These are phyloP conservation scores for Gallinago nigripennis DNA, from an alignment of 2,797 vertebrate genomes.

Conservation along the genomic window DNA sequence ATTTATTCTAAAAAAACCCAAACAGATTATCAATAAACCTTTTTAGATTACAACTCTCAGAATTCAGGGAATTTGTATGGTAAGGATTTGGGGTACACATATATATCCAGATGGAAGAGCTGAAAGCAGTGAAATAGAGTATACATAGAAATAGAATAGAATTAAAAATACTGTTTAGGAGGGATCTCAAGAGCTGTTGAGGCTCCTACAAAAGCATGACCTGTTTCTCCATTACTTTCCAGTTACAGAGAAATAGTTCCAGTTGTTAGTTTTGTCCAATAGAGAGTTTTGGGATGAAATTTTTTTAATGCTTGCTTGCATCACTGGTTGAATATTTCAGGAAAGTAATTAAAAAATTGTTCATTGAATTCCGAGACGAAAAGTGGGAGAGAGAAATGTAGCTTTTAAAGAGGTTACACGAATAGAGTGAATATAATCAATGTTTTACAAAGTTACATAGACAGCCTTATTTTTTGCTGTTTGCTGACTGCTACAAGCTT, in stretches of 20 bases:
- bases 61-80: neutral
- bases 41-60: neutral
- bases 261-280: neutral
- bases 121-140: neutral
- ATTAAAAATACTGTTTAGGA: neutral
- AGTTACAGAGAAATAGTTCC: neutral
- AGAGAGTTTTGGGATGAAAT: neutral
- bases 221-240: neutral
- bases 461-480: neutral
- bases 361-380: neutral
- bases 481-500: neutral
- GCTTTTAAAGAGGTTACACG: neutral
- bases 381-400: neutral
- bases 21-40: neutral
- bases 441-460: neutral
- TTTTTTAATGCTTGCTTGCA: neutral
- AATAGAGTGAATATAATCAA: neutral
- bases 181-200: neutral
- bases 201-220: neutral
- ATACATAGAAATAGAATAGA: neutral
- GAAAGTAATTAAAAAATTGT: neutral
- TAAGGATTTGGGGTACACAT: neutral
- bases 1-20: neutral
- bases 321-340: neutral
- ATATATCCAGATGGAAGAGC: neutral